Conservation (phyloP, 2,888 invertebrate genomes). For the Drosophila neutralis region DNA sequence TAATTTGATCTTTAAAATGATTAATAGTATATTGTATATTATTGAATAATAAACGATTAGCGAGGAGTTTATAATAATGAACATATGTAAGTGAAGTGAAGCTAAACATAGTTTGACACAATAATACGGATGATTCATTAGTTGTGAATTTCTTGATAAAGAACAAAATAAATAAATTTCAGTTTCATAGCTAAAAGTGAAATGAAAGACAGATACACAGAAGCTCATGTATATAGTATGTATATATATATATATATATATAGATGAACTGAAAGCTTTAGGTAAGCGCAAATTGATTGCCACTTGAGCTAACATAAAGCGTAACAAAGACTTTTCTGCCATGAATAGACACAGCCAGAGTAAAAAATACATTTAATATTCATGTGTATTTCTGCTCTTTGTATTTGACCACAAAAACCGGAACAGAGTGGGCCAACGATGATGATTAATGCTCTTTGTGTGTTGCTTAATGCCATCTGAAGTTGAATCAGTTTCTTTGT, state of each 20-base stretch:
- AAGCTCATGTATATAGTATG: no score
- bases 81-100: background rate
- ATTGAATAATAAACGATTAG: background rate
- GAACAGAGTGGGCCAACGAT: background rate
- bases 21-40: background rate
- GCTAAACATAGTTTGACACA: background rate
- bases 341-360: background rate
- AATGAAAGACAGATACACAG: background rate
- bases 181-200: background rate
- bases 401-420: constrained; percentile 25
- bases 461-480: background rate
- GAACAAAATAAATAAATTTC: background rate
- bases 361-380: constrained; percentile 7
- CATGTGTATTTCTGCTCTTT: constrained; percentile 20
- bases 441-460: constrained; percentile 38
- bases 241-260: background rate
- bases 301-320: constrained; percentile 29
- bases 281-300: constrained; percentile 5
- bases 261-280: background rate
- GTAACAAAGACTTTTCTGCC: constrained; percentile 22
- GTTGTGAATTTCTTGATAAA: background rate
- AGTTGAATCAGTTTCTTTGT: constrained; percentile 11
- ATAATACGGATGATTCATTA: background rate
- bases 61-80: background rate
- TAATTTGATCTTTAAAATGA: constrained; percentile 6